Base-by-base conservation (phyloP, 2,888 invertebrate genomes). In the Mimachlamys varia region DNA sequence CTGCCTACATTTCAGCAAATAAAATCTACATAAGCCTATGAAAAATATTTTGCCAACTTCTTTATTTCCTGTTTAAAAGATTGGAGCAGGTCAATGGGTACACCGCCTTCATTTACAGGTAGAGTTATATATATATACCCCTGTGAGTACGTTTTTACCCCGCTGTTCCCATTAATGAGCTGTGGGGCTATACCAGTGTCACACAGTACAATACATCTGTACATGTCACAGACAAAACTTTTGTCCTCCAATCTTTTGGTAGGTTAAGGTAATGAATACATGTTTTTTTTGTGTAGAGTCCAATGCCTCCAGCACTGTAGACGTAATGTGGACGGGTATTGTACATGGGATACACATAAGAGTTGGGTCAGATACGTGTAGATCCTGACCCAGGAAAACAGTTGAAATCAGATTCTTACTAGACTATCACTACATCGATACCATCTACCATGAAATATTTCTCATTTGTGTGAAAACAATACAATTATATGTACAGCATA, bases 11-110 rank as follows among this genome's bases (percentile, higher is more conserved):
- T 12, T 27, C 13, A 76, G 76, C 22, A 33, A 76, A 76, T 76
- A 33, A 62, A 76, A 33, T 76, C 33, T 58, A 58, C 76, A 76
- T 33, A 76, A 76, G 22, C 33, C 76, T 17, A 76, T 76, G 33
- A 33, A 76, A 27, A 76, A 76, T 76, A 76, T 76, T 76, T 76
- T 76, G 76, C 33, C 76, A 76, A 76, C 76, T 76, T 76, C 76
- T 76, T 76, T 76, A 76, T 76, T 44, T 76, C 33, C 33, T 76
- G 76, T 76, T 76, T 76, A 76, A 76, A 76, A 76, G 76, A 76
- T 76, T 76, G 27, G 76, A 27, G 76, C 7, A 76, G 76, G 76
- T 76, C 76, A 27, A 1, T 76, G 33, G 76, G 76, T 76, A 76
- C 58, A 58, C 7, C 3, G 7, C 44, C 44, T 58, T 58, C n/a